Evolutionary conservation across 64 coral and sea anemone species (phyloP), one percentile per base, ranked within the genome.

Genomic region (Stichodactyla mertensii): DNA sequence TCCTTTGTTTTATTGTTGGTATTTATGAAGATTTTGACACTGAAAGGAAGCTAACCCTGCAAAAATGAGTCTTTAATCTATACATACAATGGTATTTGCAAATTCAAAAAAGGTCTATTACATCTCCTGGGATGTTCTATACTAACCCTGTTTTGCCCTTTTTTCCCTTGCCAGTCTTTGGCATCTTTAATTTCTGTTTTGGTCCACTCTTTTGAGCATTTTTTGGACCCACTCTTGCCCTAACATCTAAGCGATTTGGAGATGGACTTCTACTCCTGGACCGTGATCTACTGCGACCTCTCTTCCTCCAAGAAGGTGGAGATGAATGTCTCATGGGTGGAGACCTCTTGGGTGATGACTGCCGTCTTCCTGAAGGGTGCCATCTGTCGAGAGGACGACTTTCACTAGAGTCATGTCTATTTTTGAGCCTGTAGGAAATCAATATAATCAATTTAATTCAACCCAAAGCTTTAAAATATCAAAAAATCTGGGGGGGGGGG

Each of bases 331-430:
- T 83, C 22, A 55, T 84, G 15, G 86, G 56, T 10, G 10, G 79
- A 83, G 52, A 64, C 27, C 94, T 92, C 55, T 62, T 85, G 54
- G 82, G 0, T 56, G 94, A 85, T 26, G 94, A 92, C 6, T 87
- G 88, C 51, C 88, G 82, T 16, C 91, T 92, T 16, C 94, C 69
- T 16, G 87, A 87, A 31, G 94, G 91, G 82, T 92, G 94, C 94
- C 94, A 96, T 77, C 94, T 92, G 2, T 87, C 59, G 9, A 83
- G 70, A 55, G 79, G 57, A 61, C 91, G 86, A 52, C 89, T 90
- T 52, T 92, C 84, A 20, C 82, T 88, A 51, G 90, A 64, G 71
- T 86, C 52, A 26, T 89, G 54, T 77, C 83, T 55, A 70, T 59
- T 87, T 64, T 18, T 70, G 55, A 78, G 19, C 23, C 10, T 67